phyloP scores from a whole-genome alignment of 2,113 vertebrate species.

The Suricata suricatta region DNA sequence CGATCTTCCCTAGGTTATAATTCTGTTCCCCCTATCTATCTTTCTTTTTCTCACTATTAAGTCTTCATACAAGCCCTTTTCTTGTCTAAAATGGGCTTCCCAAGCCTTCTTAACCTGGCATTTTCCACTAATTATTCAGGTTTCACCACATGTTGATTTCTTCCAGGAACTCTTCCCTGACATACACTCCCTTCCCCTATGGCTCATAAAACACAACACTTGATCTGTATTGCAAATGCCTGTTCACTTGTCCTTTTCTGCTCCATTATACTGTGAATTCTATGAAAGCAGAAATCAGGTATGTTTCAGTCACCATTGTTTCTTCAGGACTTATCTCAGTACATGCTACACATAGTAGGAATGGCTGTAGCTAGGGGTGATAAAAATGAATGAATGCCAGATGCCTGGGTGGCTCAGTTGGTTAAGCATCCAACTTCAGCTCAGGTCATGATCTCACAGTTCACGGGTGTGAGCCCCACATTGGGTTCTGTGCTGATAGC shows the following conservation, averaged over 20 bases:
- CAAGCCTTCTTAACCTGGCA: not conserved
- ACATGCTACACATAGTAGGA: not conserved
- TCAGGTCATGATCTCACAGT: too few relatives aligned
- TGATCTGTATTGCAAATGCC: not conserved
- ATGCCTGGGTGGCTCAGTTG: too few relatives aligned
- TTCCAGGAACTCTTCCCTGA: not conserved
- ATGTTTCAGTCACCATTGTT: not conserved
- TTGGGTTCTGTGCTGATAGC: too few relatives aligned
- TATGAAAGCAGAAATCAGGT: not conserved
- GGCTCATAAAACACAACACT: not conserved
- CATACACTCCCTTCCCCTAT: fast-evolving
- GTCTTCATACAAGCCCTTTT: not conserved
- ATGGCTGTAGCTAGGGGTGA: not conserved
- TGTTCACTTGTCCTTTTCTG: not conserved
- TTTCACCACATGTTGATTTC: not conserved
- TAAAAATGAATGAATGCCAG: not conserved
- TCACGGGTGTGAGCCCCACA: too few relatives aligned
- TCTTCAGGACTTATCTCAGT: not conserved
- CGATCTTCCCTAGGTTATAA: not conserved
- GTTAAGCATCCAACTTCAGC: too few relatives aligned
- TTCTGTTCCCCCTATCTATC: not conserved
- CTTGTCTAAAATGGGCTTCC: not conserved
- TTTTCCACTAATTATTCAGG: not conserved
- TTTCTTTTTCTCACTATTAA: not conserved
- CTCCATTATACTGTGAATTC: not conserved